phyloP scores from a whole-genome alignment of 2,888 invertebrate genomes.

The Sinohyriopsis cumingii region DNA sequence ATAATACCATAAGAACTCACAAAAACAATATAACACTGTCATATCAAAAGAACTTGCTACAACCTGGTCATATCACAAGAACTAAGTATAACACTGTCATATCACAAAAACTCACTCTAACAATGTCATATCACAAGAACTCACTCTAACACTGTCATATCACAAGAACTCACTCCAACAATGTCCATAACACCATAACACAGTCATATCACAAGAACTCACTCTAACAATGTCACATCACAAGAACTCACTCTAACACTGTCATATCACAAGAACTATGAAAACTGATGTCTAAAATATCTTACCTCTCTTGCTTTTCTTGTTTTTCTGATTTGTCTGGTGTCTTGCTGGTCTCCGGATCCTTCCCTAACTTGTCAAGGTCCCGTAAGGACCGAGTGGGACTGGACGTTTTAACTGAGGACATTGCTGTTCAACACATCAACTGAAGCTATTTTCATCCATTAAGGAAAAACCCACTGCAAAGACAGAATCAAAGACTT shows the following conservation, averaged over 20 bases:
- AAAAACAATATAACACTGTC: too few relatives aligned
- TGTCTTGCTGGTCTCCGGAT: slow-evolving; percentile 38
- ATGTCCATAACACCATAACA: not conserved
- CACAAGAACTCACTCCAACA: not conserved
- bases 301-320: slow-evolving; percentile 30
- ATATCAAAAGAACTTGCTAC: slow-evolving; percentile 5
- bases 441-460: too few relatives aligned
- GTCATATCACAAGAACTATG: not conserved
- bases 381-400: slow-evolving; percentile 39
- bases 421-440: slow-evolving; percentile 14
- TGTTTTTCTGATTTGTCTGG: slow-evolving; percentile 32
- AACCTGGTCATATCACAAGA: slow-evolving; percentile 4
- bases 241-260: not conserved
- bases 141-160: not conserved
- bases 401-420: slow-evolving; percentile 35
- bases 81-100: not conserved
- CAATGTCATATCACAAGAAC: not conserved
- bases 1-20: too few relatives aligned
- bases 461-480: too few relatives aligned
- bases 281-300: not conserved
- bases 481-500: too few relatives aligned
- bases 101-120: not conserved
- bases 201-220: not conserved
- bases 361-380: slow-evolving; percentile 27
- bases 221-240: not conserved